These are phyloP conservation scores for Umimayanthus kanabou DNA, from an alignment of 92 coral and sea anemone species.

Conservation along the genomic window DNA sequence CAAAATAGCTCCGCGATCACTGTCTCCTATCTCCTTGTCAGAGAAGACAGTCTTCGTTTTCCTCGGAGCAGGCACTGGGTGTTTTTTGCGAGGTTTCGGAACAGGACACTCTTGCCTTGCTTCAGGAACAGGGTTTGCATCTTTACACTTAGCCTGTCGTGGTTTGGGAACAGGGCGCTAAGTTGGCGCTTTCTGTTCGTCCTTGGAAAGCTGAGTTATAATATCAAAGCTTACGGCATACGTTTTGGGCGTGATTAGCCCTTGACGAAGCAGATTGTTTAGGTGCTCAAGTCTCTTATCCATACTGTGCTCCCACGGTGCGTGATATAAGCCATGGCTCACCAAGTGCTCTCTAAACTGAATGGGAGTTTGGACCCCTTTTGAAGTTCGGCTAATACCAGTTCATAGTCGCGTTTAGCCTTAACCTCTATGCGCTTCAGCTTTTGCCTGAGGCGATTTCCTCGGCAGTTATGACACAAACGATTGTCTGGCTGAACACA, in stretches of 20 bases:
- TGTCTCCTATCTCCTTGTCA: neutral
- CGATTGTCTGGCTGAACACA: slow-evolving; percentile 1
- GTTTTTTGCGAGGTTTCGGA: slow-evolving; percentile 6
- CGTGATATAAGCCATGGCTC: neutral
- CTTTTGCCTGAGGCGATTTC: slow-evolving; percentile 1
- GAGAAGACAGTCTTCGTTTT: neutral
- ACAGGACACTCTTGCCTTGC: neutral
- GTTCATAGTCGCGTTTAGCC: neutral
- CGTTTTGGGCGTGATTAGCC: neutral
- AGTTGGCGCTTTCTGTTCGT: neutral
- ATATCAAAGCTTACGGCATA: neutral
- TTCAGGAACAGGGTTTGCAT: neutral
- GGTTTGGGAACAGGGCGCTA: neutral
- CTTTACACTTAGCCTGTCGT: neutral
- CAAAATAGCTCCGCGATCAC: too few species aligned
- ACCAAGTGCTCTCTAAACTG: neutral
- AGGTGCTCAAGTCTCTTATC: neutral
- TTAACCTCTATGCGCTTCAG: slow-evolving; percentile 6
- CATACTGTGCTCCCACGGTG: neutral
- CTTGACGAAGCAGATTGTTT: neutral
- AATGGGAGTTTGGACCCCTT: too few species aligned
- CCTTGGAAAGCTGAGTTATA: slow-evolving; percentile 23
- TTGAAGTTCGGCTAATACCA: neutral
- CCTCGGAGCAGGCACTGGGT: neutral
- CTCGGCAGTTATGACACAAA: slow-evolving; percentile 12